Conservation (phyloP, 2,113 vertebrate genomes). For the Oceanodroma tethys region DNA sequence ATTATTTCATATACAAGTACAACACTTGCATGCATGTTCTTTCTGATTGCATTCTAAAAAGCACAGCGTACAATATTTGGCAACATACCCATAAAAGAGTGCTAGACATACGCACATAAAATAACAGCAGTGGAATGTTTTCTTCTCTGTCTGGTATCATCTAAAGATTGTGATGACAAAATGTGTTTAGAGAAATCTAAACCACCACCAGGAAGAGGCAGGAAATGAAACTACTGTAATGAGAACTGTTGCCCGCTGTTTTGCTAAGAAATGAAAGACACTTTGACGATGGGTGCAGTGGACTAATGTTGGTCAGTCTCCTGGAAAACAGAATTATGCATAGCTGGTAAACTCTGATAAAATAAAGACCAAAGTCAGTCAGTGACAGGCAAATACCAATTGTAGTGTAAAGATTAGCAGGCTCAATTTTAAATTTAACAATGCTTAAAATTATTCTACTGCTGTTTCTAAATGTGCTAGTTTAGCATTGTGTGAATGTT, state of each 20-base stretch:
- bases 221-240: constrained; percentile 2
- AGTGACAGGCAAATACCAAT: constrained; percentile 4
- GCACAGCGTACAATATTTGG: not conserved
- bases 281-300: not conserved
- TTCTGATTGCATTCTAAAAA: not conserved
- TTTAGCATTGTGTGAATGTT: not conserved
- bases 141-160: not conserved
- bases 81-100: not conserved
- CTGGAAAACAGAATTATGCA: constrained; percentile 60
- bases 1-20: not conserved
- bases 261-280: not conserved
- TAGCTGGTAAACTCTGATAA: constrained; percentile 54
- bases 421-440: not conserved
- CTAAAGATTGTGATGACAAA: not conserved
- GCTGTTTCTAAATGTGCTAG: not conserved
- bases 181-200: not conserved
- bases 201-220: constrained; percentile 4
- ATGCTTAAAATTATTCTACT: not conserved
- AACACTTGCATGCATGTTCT: rapidly evolving
- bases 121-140: not conserved
- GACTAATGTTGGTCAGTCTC: constrained; percentile 28
- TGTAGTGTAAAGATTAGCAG: constrained; percentile 19
- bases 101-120: not conserved
- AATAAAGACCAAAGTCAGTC: constrained; percentile 33
- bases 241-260: not conserved